Conservation (phyloP, 2,113 vertebrate species). For the Zosterops borbonicus region DNA sequence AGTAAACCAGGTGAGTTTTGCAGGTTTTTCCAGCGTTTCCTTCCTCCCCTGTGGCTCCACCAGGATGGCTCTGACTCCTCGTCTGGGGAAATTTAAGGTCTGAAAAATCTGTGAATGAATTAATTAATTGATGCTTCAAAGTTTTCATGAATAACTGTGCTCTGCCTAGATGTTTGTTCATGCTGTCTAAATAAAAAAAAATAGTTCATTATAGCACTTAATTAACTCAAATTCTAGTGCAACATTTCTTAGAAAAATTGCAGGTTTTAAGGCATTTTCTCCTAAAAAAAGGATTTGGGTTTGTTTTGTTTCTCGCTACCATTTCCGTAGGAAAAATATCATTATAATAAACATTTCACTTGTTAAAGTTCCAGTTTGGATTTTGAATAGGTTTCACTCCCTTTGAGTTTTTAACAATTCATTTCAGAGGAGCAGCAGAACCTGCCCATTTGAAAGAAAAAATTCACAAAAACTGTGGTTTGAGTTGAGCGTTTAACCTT, state of each 20-base stretch:
- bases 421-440: neutral
- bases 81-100: neutral
- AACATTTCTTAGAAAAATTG: neutral
- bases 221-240: neutral
- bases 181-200: neutral
- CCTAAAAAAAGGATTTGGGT: neutral
- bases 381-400: neutral
- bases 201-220: neutral
- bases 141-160: neutral
- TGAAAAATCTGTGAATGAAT: neutral
- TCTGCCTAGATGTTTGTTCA: neutral
- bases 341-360: neutral
- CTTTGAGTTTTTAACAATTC: neutral
- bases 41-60: neutral
- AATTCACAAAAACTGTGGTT: neutral
- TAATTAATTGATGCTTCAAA: neutral
- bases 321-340: neutral
- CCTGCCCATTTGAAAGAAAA: neutral
- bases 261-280: neutral
- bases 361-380: neutral
- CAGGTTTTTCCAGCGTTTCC: neutral
- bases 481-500: neutral
- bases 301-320: neutral
- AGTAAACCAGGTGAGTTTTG: neutral
- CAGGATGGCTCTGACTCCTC: neutral